These are phyloP conservation scores for Pristionchus mayeri DNA, from an alignment of 2,888 invertebrate species.

Conservation along the genomic window DNA sequence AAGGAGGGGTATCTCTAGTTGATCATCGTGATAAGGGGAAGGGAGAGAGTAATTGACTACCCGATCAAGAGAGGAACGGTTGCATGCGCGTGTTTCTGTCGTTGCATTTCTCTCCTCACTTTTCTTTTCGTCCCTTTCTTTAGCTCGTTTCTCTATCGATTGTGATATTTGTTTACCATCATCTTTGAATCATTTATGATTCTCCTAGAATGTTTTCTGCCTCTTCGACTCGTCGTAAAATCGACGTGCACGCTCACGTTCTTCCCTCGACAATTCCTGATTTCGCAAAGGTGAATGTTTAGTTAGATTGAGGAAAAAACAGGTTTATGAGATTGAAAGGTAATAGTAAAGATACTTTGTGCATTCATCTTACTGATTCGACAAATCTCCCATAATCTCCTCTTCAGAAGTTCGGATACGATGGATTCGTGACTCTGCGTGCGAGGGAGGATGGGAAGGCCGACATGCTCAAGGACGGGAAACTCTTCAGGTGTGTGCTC, in stretches of 20 bases:
- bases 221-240: slow-evolving; percentile 74
- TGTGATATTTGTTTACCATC: neutral
- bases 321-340: neutral
- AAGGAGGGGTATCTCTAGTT: neutral
- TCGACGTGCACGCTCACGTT: slow-evolving; percentile 81
- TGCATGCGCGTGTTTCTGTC: neutral
- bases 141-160: neutral
- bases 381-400: neutral
- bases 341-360: neutral
- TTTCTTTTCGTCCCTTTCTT: neutral
- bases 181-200: neutral
- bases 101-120: neutral
- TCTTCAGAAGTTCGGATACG: slow-evolving; percentile 79
- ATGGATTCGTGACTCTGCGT: slow-evolving; percentile 79
- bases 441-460: slow-evolving; percentile 75
- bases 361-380: neutral
- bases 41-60: neutral
- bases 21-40: neutral
- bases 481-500: slow-evolving; percentile 79
- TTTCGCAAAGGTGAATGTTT: slow-evolving; percentile 78
- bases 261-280: slow-evolving; percentile 80
- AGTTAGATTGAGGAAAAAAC: too few relatives aligned
- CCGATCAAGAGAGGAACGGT: neutral
- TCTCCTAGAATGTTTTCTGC: slow-evolving; percentile 46
- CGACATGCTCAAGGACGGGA: slow-evolving; percentile 79